A percentile compares a stretch with the other conserved stretches of the same genome.
These are phyloP conservation scores for Anolis carolinensis DNA, from an alignment of 2,113 vertebrate genomes.

Conservation along the genomic window DNA sequence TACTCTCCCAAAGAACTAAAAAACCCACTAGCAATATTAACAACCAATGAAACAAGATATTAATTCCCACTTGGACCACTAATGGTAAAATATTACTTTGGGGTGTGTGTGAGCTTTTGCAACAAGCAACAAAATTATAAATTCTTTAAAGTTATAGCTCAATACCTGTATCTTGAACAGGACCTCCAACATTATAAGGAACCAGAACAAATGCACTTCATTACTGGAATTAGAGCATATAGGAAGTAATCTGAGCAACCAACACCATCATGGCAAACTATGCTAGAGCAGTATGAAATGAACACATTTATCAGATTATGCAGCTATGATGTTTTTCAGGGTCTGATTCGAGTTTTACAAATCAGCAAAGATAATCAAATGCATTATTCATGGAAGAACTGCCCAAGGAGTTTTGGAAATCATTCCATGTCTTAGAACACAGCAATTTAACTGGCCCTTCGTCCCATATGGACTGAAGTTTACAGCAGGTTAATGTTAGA, in stretches of 20 bases:
- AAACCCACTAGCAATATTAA: too few relatives aligned
- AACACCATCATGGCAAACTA: neutral
- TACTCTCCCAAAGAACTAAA: too few relatives aligned
- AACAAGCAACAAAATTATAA: too few relatives aligned
- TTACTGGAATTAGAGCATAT: neutral
- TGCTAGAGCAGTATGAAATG: neutral
- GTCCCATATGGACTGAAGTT: neutral
- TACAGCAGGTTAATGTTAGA: neutral
- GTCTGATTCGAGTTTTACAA: neutral
- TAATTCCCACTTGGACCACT: too few relatives aligned
- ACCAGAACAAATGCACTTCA: neutral
- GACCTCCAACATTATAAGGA: neutral
- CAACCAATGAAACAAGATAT: too few relatives aligned
- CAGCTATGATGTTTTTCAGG: neutral
- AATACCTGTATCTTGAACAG: neutral
- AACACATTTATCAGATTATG: neutral
- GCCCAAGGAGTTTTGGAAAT: neutral
- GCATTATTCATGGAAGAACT: neutral
- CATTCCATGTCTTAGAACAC: neutral
- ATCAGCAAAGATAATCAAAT: neutral
- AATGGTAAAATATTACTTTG: too few relatives aligned
- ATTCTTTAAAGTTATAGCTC: neutral
- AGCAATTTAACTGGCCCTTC: neutral
- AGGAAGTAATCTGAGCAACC: neutral
- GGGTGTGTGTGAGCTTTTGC: too few relatives aligned